Conservation (phyloP, 2,888 invertebrate genomes). For the Agrochola litura region DNA sequence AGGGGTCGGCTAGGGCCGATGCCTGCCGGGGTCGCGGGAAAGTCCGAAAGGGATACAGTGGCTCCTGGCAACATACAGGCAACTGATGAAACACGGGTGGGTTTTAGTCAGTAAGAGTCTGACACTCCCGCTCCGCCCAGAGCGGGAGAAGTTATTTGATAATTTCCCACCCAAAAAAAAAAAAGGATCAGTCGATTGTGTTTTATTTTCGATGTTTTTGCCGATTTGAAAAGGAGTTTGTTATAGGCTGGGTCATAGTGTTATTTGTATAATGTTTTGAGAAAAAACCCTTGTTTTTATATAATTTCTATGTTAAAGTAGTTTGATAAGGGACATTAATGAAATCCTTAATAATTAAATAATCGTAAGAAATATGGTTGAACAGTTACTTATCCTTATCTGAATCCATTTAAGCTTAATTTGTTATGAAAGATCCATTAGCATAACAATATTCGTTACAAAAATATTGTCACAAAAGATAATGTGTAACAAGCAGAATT, state of each 20-base stretch:
- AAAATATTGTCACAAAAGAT: slow-evolving; percentile 17
- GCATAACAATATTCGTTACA: not conserved
- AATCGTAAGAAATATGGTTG: not conserved
- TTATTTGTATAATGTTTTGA: not conserved
- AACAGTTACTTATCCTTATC: not conserved
- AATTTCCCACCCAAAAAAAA: too few species aligned
- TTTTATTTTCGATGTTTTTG: not conserved
- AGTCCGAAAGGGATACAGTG: too few species aligned
- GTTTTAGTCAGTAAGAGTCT: too few species aligned
- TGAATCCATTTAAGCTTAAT: not conserved
- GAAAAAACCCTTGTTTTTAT: not conserved
- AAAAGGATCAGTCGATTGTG: too few species aligned
- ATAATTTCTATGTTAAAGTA: not conserved
- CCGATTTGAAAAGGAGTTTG: not conserved
- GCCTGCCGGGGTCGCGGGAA: too few species aligned
- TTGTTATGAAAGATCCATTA: not conserved
- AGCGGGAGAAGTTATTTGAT: too few species aligned
- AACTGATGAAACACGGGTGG: too few species aligned
- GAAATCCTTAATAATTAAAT: not conserved
- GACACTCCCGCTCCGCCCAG: too few species aligned
- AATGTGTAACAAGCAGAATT: not conserved
- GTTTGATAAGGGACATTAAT: not conserved
- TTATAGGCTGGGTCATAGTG: not conserved
- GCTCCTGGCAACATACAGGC: too few species aligned
- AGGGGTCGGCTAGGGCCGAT: too few species aligned